Evolutionary conservation across 2,888 invertebrate species (phyloP).

Genomic region (Sinhomidia bicolor): DNA sequence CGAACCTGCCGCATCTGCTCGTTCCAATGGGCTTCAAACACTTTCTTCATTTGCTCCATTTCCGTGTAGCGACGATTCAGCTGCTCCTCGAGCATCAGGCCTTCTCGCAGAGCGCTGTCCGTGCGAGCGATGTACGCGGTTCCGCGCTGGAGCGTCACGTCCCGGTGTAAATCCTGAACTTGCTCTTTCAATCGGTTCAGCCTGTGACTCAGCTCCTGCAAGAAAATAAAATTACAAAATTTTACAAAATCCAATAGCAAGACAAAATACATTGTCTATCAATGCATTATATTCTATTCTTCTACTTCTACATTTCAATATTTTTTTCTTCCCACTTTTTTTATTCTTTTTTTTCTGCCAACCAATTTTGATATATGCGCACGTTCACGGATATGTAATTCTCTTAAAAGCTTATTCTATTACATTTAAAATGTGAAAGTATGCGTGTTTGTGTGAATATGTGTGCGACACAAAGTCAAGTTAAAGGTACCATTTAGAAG

Average conservation of each 20-base stretch:
- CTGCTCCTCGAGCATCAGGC: constrained; percentile 85
- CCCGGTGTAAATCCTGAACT: constrained; percentile 87
- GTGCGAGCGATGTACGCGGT: constrained; percentile 80
- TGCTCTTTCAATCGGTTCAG: constrained; percentile 85
- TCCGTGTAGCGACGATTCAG: constrained; percentile 85
- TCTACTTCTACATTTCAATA: too few species aligned
- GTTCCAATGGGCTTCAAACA: constrained; percentile 88
- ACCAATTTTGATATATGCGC: too few species aligned
- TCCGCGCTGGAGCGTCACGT: constrained; percentile 86
- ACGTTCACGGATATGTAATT: too few species aligned
- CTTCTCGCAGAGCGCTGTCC: constrained; percentile 85
- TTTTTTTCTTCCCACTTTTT: not conserved
- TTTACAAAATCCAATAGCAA: too few species aligned
- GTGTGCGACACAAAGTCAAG: too few species aligned
- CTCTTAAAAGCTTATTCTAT: too few species aligned
- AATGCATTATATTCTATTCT: too few species aligned
- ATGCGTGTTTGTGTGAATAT: too few species aligned
- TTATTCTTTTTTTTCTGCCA: constrained; percentile 15
- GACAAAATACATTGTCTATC: too few species aligned
- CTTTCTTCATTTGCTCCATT: constrained; percentile 84
- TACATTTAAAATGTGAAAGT: too few species aligned
- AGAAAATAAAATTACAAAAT: too few species aligned
- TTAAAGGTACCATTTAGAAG: not conserved
- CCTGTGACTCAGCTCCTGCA: constrained; percentile 86
- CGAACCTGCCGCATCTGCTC: constrained; percentile 88